These are phyloP conservation scores for Lophochroa leadbeateri DNA, from an alignment of 2,113 vertebrate genomes.

Conservation along the genomic window DNA sequence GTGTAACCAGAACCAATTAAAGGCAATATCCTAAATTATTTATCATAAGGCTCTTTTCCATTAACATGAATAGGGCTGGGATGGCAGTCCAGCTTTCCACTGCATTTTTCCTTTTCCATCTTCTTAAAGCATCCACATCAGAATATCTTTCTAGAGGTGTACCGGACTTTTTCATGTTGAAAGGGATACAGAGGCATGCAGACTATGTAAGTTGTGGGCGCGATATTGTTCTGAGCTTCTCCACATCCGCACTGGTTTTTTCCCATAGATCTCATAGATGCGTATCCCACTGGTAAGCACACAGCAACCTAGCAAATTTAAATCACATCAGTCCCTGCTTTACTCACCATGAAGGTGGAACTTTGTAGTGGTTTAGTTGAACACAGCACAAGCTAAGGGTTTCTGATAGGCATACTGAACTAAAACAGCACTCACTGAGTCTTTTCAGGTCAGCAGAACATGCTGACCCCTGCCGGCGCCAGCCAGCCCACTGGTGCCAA, in stretches of 20 bases:
- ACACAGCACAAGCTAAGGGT: not conserved
- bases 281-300: not conserved
- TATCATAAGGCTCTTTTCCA: not conserved
- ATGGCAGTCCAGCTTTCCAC: not conserved
- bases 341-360: not conserved
- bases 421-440: not conserved
- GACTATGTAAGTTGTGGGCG: not conserved
- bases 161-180: not conserved
- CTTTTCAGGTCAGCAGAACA: not conserved
- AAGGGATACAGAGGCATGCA: not conserved
- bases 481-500: not conserved
- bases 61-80: not conserved
- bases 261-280: not conserved
- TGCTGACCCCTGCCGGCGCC: not conserved
- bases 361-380: not conserved
- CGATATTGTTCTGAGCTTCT: not conserved
- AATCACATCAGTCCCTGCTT: not conserved
- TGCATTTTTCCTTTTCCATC: not conserved
- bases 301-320: not conserved
- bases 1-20: constrained; percentile 12
- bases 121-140: not conserved
- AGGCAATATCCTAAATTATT: constrained; percentile 21
- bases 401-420: not conserved
- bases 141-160: not conserved
- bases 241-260: not conserved